A percentile compares a stretch with the other conserved stretches of the same genome.
These are phyloP conservation scores for Tachypleus tridentatus DNA, from an alignment of 1,140 invertebrate genomes.

Conservation along the genomic window DNA sequence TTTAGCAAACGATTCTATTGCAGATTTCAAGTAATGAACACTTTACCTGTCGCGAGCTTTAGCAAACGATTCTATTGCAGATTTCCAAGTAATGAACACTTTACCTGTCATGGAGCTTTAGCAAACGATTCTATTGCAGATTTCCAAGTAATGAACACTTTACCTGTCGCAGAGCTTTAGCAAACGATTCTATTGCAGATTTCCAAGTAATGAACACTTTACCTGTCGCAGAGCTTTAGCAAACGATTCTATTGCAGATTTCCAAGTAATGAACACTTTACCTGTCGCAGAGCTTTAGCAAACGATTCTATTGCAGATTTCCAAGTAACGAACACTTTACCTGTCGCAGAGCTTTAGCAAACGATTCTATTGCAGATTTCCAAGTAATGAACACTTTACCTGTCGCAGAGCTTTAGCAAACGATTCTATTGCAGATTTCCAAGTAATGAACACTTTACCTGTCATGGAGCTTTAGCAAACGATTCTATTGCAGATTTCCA, in stretches of 20 bases:
- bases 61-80: constrained; percentile 95
- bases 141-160: not conserved
- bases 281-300: constrained; percentile 59
- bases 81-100: no score
- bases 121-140: constrained; percentile 97
- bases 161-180: constrained; percentile 55
- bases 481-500: constrained; percentile 92
- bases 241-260: constrained; percentile 97
- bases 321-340: constrained; percentile 22
- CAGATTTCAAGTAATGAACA: constrained; percentile 33
- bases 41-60: constrained; percentile 50
- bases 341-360: constrained; percentile 64
- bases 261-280: constrained; percentile 18
- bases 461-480: constrained; percentile 70
- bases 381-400: constrained; percentile 23
- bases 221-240: constrained; percentile 59
- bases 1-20: constrained; percentile 90
- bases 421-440: constrained; percentile 92
- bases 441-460: constrained; percentile 25
- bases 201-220: constrained; percentile 6
- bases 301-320: constrained; percentile 98
- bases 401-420: constrained; percentile 71
- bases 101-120: constrained; percentile 52
- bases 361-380: constrained; percentile 97
- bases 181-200: constrained; percentile 97